A percentile compares a stretch with the other conserved stretches of the same genome.
Evolutionary conservation across 2,888 invertebrate species (phyloP).

Genomic region (Allolobophora icterica): DNA sequence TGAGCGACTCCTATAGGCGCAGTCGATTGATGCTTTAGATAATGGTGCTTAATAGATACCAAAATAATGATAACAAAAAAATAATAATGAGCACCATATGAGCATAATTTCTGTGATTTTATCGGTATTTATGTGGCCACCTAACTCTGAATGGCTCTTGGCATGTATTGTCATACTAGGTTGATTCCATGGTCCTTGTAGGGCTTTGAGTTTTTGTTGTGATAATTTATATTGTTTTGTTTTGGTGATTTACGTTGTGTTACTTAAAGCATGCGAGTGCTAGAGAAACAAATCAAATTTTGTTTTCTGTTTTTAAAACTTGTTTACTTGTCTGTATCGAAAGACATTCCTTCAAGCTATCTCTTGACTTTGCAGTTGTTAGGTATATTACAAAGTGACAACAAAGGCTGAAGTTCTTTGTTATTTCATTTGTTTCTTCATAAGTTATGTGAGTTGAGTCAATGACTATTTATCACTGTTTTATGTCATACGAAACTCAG

Average conservation of each 20-base stretch:
- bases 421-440: background rate
- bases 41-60: background rate
- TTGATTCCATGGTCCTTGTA: background rate
- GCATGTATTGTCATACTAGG: background rate
- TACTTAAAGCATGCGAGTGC: background rate
- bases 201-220: background rate
- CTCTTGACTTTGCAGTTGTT: background rate
- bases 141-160: background rate
- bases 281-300: background rate
- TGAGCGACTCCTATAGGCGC: too few relatives aligned
- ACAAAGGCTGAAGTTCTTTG: background rate
- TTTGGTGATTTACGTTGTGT: slow-evolving; percentile 6
- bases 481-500: background rate
- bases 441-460: background rate
- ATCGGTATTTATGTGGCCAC: background rate
- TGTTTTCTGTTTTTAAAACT: background rate
- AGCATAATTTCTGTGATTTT: background rate
- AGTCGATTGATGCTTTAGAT: background rate
- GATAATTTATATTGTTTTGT: background rate
- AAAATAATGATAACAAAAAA: background rate
- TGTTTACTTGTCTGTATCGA: background rate
- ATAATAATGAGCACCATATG: background rate
- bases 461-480: background rate
- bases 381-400: background rate
- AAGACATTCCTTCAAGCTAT: background rate